Evolutionary conservation across 1,140 invertebrate species (phyloP).

Genomic region (Conus ventricosus): DNA sequence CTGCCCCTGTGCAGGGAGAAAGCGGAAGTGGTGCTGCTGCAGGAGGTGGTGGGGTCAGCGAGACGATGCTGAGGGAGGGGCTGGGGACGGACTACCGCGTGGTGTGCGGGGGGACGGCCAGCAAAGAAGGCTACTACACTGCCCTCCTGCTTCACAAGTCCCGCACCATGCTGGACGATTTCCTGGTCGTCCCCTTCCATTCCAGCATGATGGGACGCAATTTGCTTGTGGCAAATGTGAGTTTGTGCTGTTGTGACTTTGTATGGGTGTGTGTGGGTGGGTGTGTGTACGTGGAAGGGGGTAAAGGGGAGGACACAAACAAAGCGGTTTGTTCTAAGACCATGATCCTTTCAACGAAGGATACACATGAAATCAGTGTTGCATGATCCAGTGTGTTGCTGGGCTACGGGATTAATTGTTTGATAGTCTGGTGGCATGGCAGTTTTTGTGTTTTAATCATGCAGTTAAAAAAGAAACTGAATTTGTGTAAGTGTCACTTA

Average conservation of each 20-base stretch:
- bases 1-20: conserved; percentile 74
- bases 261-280: not conserved
- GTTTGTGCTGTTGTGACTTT: not conserved
- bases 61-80: conserved; percentile 51
- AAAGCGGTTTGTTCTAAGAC: no score
- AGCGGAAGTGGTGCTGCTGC: conserved; percentile 80
- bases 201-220: conserved; percentile 78
- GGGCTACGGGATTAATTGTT: no score
- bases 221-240: conserved; percentile 75
- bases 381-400: no score
- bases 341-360: no score
- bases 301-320: no score
- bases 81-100: not conserved
- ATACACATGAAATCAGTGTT: no score
- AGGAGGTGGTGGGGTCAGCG: conserved; percentile 77
- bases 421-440: no score
- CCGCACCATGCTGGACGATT: conserved; percentile 72
- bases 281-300: no score
- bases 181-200: conserved; percentile 75
- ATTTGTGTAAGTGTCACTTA: no score
- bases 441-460: no score
- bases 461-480: no score
- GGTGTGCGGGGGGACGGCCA: not conserved
- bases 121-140: conserved; percentile 75
- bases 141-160: conserved; percentile 76